These are phyloP conservation scores for Ammodytes dubius DNA, from an alignment of 2,113 vertebrate genomes.

Conservation along the genomic window DNA sequence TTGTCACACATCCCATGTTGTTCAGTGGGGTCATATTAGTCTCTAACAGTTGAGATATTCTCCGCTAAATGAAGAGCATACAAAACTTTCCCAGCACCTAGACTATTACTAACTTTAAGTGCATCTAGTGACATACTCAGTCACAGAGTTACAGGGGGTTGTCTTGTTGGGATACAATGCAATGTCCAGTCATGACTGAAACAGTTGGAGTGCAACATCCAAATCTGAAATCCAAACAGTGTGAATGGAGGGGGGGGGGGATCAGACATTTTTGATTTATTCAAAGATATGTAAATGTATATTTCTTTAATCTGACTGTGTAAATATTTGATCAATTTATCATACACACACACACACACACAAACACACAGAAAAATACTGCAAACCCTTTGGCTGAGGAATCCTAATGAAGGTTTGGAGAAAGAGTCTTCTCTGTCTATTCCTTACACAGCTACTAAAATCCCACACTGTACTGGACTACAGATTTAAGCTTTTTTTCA, in stretches of 20 bases:
- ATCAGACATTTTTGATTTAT: constrained; percentile 60
- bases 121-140: not conserved
- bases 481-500: constrained; percentile 40
- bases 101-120: not conserved
- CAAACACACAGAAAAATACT: constrained; percentile 41
- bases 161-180: not conserved
- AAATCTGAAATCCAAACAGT: constrained; percentile 45
- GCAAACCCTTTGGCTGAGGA: constrained; percentile 71
- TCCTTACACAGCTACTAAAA: constrained; percentile 7
- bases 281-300: constrained; percentile 77
- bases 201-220: constrained; percentile 2
- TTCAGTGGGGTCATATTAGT: no score
- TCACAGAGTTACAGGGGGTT: not conserved
- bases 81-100: no score
- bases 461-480: constrained; percentile 51
- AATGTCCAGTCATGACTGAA: constrained; percentile 7
- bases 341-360: constrained; percentile 39
- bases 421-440: constrained; percentile 16
- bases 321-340: constrained; percentile 78
- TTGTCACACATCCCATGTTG: no score
- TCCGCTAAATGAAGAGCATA: no score
- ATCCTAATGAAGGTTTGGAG: constrained; percentile 70
- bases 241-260: constrained; percentile 9
- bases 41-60: no score
- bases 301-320: constrained; percentile 72